phyloP scores from a whole-genome alignment of 2,113 vertebrate genomes.

The Mormyrus iriodes region DNA sequence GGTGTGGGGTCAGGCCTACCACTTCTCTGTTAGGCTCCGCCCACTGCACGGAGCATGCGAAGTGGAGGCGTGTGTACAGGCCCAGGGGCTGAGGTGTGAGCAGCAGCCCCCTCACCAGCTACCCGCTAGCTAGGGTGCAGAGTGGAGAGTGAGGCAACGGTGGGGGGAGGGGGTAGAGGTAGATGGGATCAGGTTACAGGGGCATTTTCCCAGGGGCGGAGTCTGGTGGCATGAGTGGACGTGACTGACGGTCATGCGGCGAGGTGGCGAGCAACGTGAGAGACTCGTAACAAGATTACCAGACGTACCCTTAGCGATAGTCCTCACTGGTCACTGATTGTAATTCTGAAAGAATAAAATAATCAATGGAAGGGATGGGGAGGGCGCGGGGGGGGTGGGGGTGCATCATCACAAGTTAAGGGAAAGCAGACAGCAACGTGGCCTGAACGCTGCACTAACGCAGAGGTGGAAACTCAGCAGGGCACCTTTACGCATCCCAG shows the following conservation, averaged over 20 bases:
- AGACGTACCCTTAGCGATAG: constrained; percentile 81
- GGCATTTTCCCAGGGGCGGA: not conserved
- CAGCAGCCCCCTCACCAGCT: not conserved
- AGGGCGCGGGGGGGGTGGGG: constrained; percentile 39
- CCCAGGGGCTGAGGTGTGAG: not conserved
- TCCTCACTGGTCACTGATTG: constrained; percentile 99
- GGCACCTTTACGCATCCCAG: not conserved
- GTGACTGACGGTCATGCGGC: constrained; percentile 33
- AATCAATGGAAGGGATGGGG: constrained; percentile 74
- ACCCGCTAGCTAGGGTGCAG: not conserved
- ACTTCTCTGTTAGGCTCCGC: not conserved
- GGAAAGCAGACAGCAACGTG: constrained; percentile 1
- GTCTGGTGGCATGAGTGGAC: not conserved
- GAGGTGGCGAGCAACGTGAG: constrained; percentile 14
- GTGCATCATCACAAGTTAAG: constrained; percentile 44
- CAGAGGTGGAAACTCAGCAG: not conserved
- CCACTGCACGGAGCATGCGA: not conserved
- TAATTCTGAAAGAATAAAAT: constrained; percentile 96
- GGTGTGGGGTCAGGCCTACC: not conserved
- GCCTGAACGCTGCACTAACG: not conserved
- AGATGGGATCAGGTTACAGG: not conserved
- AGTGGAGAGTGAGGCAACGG: not conserved
- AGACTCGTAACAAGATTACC: constrained; percentile 43
- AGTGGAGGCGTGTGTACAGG: not conserved
- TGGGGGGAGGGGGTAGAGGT: not conserved